These are phyloP conservation scores for Drosophila nr. fundita DNA, from an alignment of 2,888 invertebrate genomes.

Conservation along the genomic window DNA sequence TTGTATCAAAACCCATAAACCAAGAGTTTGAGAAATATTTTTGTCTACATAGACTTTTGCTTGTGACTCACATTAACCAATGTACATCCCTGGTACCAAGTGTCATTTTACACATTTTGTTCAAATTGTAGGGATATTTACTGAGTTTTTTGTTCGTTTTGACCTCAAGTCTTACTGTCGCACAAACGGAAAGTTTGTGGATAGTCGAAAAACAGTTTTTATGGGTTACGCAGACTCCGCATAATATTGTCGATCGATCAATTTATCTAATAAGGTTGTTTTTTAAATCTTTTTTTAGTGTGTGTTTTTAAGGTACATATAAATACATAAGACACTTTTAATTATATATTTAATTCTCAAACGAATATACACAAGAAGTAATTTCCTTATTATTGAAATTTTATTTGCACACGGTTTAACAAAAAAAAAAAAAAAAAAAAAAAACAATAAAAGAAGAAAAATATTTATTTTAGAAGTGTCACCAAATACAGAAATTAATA, in stretches of 20 bases:
- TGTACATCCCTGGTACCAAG: background rate
- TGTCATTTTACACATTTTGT: background rate
- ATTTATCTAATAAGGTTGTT: background rate
- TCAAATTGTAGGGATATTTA: background rate
- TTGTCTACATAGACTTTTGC: background rate
- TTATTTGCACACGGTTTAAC: conserved; percentile 25
- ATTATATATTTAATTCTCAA: conserved; percentile 12
- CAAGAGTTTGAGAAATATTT: background rate
- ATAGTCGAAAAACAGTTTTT: background rate
- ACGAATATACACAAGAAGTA: conserved; percentile 17
- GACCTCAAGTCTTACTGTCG: background rate
- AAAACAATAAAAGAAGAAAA: conserved; percentile 9
- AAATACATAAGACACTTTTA: conserved; percentile 28
- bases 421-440: conserved; percentile 31
- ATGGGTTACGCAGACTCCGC: background rate
- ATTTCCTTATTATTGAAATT: conserved; percentile 24
- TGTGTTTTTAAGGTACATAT: conserved; percentile 28
- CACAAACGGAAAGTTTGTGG: background rate
- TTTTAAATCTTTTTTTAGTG: conserved; percentile 13
- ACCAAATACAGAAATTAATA: conserved; percentile 81
- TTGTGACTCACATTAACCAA: background rate
- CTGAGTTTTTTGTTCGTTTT: background rate
- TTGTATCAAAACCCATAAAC: background rate
- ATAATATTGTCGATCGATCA: conserved; percentile 1
- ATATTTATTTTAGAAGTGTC: conserved; percentile 47